Base-by-base conservation (phyloP, 2,888 invertebrate species). In the Subacronicta megacephala region DNA sequence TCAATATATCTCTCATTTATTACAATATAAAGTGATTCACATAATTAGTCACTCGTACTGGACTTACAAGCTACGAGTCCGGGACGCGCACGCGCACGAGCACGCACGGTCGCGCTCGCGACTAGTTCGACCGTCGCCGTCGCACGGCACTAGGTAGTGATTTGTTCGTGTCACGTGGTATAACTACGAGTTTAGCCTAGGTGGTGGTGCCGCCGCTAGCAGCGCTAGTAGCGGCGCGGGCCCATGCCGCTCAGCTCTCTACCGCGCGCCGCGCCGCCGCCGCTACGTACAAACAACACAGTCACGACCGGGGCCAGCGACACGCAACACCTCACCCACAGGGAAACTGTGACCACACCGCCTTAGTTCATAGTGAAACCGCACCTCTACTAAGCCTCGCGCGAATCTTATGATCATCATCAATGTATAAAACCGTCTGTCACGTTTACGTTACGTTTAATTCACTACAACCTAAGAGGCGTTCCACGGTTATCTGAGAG, bases 241-340 rank as follows among this genome's bases (percentile, higher is more conserved):
- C 87, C 90, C 85, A 88, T 80, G 81, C 88, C 85, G 75, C 75
- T 72, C 67, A 78, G 70, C 71, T 84, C 84, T 52, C 82, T 71
- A 71, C 82, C 89, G 83, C 87, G 87, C 78, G 82, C 81, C 81
- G 85, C 89, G 75, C 90, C 90, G 78, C 91, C 91, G 85, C 86
- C 87, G 83, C 88, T 86, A 88, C 81, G 72, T 71, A 83, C 72
- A 69, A 78, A 81, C 77, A 79, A 77, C 78, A 77, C 60, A 68
- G 66, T 76, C 65, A 74, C 76, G 62, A 53, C 71, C 61, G 69
- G 29, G 60, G n/a, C 31, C 31, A 31, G 29, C 53, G 46, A 12
- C 43, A 17, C 50, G 29, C 50, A 18, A 50, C 42, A 18, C 7
- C 44, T 18, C 31, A 47, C 66, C 54, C 62, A 41, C 61, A 46